Conservation (phyloP, 2,113 vertebrate genomes). For the Gobiocypris rarus region DNA sequence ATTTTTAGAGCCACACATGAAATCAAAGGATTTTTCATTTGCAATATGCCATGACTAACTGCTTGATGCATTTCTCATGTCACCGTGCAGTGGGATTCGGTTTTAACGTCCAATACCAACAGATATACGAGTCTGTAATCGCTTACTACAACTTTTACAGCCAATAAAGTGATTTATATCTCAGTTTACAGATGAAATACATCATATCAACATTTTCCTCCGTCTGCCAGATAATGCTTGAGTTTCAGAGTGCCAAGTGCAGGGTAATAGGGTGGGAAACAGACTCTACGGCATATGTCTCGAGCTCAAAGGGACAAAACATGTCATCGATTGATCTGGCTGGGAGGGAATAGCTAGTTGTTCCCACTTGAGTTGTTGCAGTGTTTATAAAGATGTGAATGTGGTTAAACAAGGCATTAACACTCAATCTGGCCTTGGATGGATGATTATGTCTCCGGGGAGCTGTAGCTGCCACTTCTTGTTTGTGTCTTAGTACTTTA, state of each 20-base stretch:
- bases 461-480: conserved; percentile 1
- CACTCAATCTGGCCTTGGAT: conserved; percentile 20
- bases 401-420: conserved; percentile 42
- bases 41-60: background rate
- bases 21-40: background rate
- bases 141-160: background rate
- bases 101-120: background rate
- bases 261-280: conserved; percentile 2
- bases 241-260: background rate
- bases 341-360: background rate
- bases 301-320: background rate
- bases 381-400: conserved; percentile 28
- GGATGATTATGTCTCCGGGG: conserved; percentile 37
- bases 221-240: background rate
- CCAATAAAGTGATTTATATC: conserved; percentile 7
- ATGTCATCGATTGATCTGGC: conserved; percentile 9
- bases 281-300: background rate
- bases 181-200: background rate
- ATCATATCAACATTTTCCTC: background rate
- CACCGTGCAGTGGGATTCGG: background rate
- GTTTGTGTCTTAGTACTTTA: conserved; percentile 34
- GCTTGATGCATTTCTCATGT: background rate
- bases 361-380: background rate
- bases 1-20: background rate
- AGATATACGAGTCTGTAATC: conserved; percentile 18